Conservation (phyloP, 2,113 vertebrate genomes). For the Tretioscincus oriximinensis region DNA sequence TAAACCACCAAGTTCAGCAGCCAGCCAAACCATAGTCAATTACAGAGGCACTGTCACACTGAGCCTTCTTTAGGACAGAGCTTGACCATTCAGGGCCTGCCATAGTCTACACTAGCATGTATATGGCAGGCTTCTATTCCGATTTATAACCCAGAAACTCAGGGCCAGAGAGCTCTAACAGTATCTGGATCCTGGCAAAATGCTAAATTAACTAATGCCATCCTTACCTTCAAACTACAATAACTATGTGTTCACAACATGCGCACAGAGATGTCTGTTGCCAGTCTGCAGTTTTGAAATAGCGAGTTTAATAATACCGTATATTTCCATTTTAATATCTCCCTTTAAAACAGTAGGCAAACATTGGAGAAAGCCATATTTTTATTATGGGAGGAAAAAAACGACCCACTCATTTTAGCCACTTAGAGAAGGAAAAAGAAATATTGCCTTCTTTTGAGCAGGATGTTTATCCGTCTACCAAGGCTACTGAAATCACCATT, state of each 20-base stretch:
- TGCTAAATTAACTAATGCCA: too few species aligned
- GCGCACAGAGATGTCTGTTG: neutral
- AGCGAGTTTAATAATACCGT: neutral
- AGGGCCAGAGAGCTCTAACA: too few species aligned
- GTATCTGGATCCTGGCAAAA: too few species aligned
- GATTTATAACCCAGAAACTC: too few species aligned
- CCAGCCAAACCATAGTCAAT: too few species aligned
- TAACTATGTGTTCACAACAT: neutral
- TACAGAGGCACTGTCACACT: too few species aligned
- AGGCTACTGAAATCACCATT: fast-evolving
- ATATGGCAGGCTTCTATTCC: too few species aligned
- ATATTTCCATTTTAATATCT: neutral
- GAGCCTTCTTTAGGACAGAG: too few species aligned
- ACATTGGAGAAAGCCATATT: neutral
- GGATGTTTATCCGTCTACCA: neutral
- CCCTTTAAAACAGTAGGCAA: neutral
- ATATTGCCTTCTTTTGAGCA: neutral
- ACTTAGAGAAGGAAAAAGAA: neutral
- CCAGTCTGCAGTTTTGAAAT: neutral
- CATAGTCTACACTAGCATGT: too few species aligned
- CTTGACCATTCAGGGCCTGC: too few species aligned
- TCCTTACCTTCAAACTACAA: too few species aligned
- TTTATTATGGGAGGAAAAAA: neutral
- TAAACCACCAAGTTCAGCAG: too few species aligned
- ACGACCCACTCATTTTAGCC: neutral